Conservation (phyloP, 2,113 vertebrate genomes). For the Passer montanus region DNA sequence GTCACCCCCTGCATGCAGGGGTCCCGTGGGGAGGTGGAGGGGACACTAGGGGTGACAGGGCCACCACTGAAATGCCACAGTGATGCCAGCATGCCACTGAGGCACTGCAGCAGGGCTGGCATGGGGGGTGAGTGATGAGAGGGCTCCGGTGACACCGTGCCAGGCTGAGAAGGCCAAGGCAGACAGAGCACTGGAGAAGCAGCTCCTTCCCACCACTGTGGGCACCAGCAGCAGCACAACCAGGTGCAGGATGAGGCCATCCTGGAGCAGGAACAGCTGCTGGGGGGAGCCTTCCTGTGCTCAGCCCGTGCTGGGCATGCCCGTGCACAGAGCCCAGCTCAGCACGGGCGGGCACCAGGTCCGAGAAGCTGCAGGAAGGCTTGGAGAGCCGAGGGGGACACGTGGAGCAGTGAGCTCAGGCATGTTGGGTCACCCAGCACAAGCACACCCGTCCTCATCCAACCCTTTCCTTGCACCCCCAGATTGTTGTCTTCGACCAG, state of each 20-base stretch:
- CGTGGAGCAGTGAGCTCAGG: fast-evolving
- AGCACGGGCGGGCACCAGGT: fast-evolving
- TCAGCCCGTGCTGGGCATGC: neutral
- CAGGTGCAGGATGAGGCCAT: neutral
- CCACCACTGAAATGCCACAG: fast-evolving
- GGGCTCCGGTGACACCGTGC: fast-evolving
- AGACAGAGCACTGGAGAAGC: neutral
- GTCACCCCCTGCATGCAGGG: fast-evolving
- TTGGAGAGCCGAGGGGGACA: fast-evolving
- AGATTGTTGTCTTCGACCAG: slow-evolving; percentile 91
- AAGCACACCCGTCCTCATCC: neutral
- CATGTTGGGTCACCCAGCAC: fast-evolving
- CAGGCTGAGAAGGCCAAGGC: fast-evolving
- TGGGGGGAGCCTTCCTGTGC: neutral
- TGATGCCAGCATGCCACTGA: fast-evolving
- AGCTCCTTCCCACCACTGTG: neutral
- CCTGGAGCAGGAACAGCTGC: neutral
- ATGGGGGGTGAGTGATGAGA: fast-evolving
- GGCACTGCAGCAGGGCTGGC: neutral
- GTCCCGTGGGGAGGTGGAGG: neutral
- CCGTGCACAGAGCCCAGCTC: neutral
- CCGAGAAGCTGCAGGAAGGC: neutral
- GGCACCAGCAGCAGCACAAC: fast-evolving
- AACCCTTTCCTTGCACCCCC: neutral
- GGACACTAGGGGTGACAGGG: neutral